Conservation (phyloP, 30 jellyfish, hydroid and myxozoan genomes). For the Phacellophora camtschatica region DNA sequence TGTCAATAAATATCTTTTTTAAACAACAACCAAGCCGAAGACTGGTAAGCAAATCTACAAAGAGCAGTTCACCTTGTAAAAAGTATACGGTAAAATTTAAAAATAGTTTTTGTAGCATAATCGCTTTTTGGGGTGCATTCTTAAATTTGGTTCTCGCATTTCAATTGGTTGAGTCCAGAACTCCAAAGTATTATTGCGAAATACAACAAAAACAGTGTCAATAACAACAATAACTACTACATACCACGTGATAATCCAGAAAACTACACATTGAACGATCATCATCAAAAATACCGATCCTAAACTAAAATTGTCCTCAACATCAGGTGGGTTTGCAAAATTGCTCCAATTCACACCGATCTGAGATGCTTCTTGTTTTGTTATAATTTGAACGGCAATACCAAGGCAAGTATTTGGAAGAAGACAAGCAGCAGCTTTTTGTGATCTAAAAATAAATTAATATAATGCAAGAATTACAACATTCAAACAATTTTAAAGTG, state of each 20-base stretch:
- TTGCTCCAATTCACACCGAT: slow-evolving; percentile 76
- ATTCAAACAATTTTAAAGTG: no score
- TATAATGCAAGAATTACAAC: no score
- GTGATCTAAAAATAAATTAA: slow-evolving; percentile 51
- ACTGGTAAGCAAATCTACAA: not conserved
- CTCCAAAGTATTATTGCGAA: no score
- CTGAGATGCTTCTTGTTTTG: slow-evolving; percentile 69
- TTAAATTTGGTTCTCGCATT: no score
- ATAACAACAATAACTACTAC: no score
- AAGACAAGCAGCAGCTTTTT: slow-evolving; percentile 87
- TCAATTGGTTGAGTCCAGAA: no score
- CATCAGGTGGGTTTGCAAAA: slow-evolving; percentile 52
- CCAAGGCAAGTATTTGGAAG: slow-evolving; percentile 98
- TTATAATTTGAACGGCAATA: slow-evolving; percentile 76
- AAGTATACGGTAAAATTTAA: no score
- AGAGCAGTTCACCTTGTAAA: not conserved
- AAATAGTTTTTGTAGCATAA: no score
- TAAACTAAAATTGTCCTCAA: slow-evolving; percentile 82
- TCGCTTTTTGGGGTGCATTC: no score
- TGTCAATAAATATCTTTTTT: not conserved
- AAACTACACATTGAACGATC: slow-evolving; percentile 66
- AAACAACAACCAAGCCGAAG: not conserved
- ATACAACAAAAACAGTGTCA: no score
- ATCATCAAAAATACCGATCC: slow-evolving; percentile 59
- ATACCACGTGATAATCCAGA: slow-evolving; percentile 82